phyloP scores from a whole-genome alignment of 2,113 vertebrate species.

The Notiomystis cincta region DNA sequence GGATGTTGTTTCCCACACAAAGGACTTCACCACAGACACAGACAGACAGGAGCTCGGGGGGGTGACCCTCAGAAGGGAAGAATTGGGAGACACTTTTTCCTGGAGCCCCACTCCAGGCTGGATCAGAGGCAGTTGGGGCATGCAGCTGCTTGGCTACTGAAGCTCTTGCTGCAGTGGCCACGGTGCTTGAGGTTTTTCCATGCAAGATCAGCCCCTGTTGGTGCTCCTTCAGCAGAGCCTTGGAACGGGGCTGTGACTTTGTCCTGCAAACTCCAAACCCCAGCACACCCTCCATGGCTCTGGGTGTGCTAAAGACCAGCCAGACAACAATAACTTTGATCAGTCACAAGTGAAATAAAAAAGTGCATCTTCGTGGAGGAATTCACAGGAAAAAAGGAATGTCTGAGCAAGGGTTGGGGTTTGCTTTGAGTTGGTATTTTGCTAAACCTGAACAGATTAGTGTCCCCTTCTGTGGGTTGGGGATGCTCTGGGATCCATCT shows the following conservation, averaged over 20 bases:
- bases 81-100: neutral
- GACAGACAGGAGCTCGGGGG: neutral
- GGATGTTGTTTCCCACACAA: neutral
- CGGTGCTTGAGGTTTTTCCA: rapidly evolving
- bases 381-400: neutral
- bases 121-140: neutral
- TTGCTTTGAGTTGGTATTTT: neutral
- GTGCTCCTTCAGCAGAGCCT: neutral
- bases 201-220: neutral
- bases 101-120: neutral
- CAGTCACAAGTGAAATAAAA: neutral
- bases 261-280: neutral
- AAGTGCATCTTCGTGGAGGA: neutral
- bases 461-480: neutral
- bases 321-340: neutral
- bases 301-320: neutral
- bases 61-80: neutral
- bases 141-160: neutral
- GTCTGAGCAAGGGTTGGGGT: neutral
- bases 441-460: neutral
- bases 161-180: neutral
- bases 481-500: neutral
- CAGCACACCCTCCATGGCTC: rapidly evolving
- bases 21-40: neutral
- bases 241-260: rapidly evolving